Percentiles rank a stretch among this genome's conserved stretches.
Evolutionary conservation across 2,888 invertebrate species (phyloP).

Genomic region (Pomacea canaliculata): DNA sequence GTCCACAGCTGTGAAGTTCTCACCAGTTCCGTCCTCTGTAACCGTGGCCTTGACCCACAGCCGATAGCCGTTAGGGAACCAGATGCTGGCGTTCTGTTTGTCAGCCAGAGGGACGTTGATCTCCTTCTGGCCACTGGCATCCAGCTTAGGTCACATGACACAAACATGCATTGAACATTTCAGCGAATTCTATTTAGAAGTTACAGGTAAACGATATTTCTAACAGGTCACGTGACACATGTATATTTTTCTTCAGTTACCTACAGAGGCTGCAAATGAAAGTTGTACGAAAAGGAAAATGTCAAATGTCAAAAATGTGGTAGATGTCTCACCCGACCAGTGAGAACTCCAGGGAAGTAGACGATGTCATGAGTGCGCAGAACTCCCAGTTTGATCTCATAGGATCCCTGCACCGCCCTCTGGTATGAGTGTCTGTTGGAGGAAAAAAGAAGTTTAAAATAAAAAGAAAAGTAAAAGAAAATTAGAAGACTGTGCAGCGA

Average conservation of each 20-base stretch:
- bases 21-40: slow-evolving; percentile 29
- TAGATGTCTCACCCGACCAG: slow-evolving; percentile 4
- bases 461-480: background rate
- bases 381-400: slow-evolving; percentile 23
- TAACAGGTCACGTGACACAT: no score
- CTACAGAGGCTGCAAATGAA: no score
- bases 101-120: background rate
- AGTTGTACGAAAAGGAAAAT: no score
- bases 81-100: slow-evolving; percentile 10
- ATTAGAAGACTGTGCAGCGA: no score
- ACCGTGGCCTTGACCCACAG: slow-evolving; percentile 31
- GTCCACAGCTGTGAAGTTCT: slow-evolving; percentile 17
- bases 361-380: background rate
- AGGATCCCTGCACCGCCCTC: slow-evolving; percentile 16
- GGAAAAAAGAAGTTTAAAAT: background rate
- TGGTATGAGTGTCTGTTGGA: slow-evolving; percentile 29
- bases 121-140: background rate
- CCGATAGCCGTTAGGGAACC: slow-evolving; percentile 15
- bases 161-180: background rate
- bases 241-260: no score
- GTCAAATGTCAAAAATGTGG: background rate
- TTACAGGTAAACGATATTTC: no score
- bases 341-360: slow-evolving; percentile 1
- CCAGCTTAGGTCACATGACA: slow-evolving; percentile 10
- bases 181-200: no score